Evolutionary conservation across 2,888 invertebrate species (phyloP), one percentile per base, ranked within the genome.

Genomic region (Raillietiella orientalis): DNA sequence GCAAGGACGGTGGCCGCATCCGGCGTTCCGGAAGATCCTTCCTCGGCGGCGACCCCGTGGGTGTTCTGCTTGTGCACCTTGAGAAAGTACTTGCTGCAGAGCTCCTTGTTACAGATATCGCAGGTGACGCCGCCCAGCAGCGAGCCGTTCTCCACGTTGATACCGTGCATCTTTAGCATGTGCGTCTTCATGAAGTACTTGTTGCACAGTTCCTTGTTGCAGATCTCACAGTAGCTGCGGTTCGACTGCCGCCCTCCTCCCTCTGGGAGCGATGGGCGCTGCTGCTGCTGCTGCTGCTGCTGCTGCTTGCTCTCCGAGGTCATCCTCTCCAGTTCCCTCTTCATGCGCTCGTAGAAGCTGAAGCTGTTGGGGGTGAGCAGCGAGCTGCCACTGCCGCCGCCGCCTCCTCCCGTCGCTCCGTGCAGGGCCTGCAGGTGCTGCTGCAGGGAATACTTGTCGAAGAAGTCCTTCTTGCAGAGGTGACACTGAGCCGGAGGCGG

Each of bases 181-280:
- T 96, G 96, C 2, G 90, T 93, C 46, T 90, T 82, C 70, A 96
- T 77, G 49, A 96, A 96, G 46, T 96, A 96, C 49, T 96, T 96
- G 54, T 96, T 96, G 55, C 93, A 96, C 37, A 96, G 53, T 50
- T 93, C 87, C 49, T 90, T 90, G 53, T 90, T 87, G 50, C 90
- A 90, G 34, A 90, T 82, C 45, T 84, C 84, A 45, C 90, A 90
- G 46, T 79, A 82, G 41, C 77, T 77, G 32, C 46, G 39, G 15
- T 43, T 38, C 14, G 39, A 31, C n/a, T 38, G 37, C 16, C 33
- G 30, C n/a, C 14, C 31, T 30, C 23, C 30, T 31, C 20, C 29
- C 30, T 26, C 33, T 34, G 13, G 30, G 17, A n/a, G 3, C 6
- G 28, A 16, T 9, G 16, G 23, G 16, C 17, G 23, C 5, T 21